Percentiles rank a stretch among this genome's conserved stretches.
Evolutionary conservation across 92 coral and sea anemone genomes (phyloP).

Genomic region (Galaxea fascicularis): DNA sequence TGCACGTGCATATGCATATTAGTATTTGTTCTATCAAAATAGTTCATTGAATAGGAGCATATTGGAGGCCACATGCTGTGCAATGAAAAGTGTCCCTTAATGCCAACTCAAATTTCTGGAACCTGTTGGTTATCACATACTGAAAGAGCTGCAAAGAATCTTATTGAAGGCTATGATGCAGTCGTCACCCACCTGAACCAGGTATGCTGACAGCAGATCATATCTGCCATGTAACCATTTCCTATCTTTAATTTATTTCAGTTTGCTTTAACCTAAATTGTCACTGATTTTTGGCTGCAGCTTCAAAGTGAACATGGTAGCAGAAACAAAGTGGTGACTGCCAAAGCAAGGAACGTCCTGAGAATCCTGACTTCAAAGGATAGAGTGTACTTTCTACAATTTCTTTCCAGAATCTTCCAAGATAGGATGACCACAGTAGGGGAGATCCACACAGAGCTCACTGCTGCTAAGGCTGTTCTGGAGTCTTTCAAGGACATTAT

Average conservation of each 20-base stretch:
- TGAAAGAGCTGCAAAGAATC: too few relatives aligned
- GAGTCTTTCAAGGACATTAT: too few relatives aligned
- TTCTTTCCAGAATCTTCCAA: too few relatives aligned
- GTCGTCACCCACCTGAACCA: too few relatives aligned
- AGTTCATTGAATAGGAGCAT: not conserved
- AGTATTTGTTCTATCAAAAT: constrained; percentile 7
- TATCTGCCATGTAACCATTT: too few relatives aligned
- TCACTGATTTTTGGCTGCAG: not conserved
- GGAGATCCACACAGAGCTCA: not conserved
- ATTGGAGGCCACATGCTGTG: not conserved
- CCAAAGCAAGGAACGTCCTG: not conserved
- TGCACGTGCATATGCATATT: constrained; percentile 50
- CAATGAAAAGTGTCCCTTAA: too few relatives aligned
- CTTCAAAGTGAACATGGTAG: not conserved
- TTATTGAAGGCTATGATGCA: too few relatives aligned
- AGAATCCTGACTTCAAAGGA: not conserved
- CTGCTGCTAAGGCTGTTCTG: not conserved
- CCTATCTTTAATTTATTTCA: too few relatives aligned
- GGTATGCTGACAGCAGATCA: too few relatives aligned
- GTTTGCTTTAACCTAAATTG: too few relatives aligned
- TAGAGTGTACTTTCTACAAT: not conserved
- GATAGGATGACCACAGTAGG: not conserved
- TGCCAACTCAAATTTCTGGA: too few relatives aligned
- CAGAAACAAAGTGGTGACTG: not conserved
- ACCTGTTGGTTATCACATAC: too few relatives aligned